Evolutionary conservation across 2,797 vertebrate species (phyloP), one percentile per base, ranked within the genome.

Genomic region (Parotocinclus haroldoi): DNA sequence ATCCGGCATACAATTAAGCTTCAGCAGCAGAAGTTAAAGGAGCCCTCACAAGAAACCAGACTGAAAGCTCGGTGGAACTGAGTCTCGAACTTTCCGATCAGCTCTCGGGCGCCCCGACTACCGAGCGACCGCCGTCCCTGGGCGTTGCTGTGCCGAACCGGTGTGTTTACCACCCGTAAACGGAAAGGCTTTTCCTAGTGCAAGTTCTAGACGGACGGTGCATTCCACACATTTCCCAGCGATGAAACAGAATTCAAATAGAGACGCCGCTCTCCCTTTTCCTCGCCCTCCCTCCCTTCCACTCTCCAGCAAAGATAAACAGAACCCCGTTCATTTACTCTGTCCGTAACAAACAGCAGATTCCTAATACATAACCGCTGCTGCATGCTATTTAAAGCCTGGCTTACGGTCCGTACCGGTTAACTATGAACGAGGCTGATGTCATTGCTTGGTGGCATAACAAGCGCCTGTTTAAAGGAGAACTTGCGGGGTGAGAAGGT

Each of bases 161-260:
- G 27, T 5, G 27, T 27, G 27, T 27, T 27, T 27, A 2, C 27
- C 2, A 27, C 27, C 27, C 2, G 27, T 27, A 27, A 27, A 27
- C 27, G 27, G 27, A 27, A 27, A 27, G 27, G 27, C 27, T 27
- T 2, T 27, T 27, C 27, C 27, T 27, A 27, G 27, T 27, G 61
- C 36, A 62, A 37, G 63, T 61, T 57, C 52, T 63, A 71, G 65
- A 79, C 52, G 76, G 62, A 77, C 62, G 59, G 50, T 64, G 61
- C 80, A 78, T 76, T 77, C 76, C 63, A 65, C 54, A 75, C 65
- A 78, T 79, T 79, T 77, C 71, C 66, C 68, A 69, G 44, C 61
- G 73, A 69, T 68, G 58, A 79, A 73, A 44, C 57, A 72, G 45
- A 48, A 57, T 19, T 64, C 59, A 58, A 72, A 76, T 71, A 60